Evolutionary conservation across 1,140 invertebrate species (phyloP), one percentile per base, ranked within the genome.

Genomic region (Lucilia sericata): DNA sequence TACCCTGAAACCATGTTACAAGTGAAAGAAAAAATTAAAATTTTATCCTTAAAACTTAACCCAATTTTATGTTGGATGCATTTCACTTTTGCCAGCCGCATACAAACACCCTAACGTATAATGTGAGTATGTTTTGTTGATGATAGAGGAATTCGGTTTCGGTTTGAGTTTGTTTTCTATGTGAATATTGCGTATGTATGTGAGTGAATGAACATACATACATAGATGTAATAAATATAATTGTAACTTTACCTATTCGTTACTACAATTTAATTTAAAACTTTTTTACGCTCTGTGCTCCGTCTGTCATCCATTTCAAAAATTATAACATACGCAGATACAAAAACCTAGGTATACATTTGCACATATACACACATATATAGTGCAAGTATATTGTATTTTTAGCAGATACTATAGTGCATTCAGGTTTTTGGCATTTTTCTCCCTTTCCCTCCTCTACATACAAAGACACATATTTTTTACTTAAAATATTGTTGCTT

Each of bases 261-360:
- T 60, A 60, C 55, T 60, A 70, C 65, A 70, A 70, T 70, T 70
- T 70, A 70, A 70, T 70, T 70, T 70, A 70, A 70, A 70, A 70
- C 65, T 70, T 70, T 5, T 42, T 70, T 70, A 70, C n/a, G 65
- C 65, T 70, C 65, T 25, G 65, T 70, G 9, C 55, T 60, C 65
- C 21, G 4, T 70, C 65, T 70, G 65, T 19, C 65, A 70, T 70
- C 19, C 65, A 70, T 70, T 70, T 70, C 65, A 70, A 70, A 70
- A 70, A 9, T 70, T 70, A 70, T 70, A 70, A 70, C 65, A 70
- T 70, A 2, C 19, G n/a, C n/a, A n/a, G n/a, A n/a, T n/a, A n/a
- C n/a, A n/a, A n/a, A n/a, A n/a, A n/a, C n/a, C n/a, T n/a, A n/a
- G n/a, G n/a, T n/a, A n/a, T n/a, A n/a, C n/a, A n/a, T n/a, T n/a